Base-by-base conservation (phyloP, 2,888 invertebrate species). In the Idaea dimidiata region DNA sequence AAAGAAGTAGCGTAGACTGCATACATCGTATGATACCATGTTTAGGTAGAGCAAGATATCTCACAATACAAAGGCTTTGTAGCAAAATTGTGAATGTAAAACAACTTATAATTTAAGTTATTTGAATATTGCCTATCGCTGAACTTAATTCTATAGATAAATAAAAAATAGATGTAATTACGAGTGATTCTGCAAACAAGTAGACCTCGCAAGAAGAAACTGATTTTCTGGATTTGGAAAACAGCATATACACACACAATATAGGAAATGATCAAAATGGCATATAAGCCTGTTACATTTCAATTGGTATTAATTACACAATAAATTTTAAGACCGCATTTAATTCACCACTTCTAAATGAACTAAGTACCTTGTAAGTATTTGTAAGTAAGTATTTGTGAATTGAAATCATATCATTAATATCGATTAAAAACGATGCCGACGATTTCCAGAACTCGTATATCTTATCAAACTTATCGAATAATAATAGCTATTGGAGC, bases 301-400 rank as follows among this genome's bases (percentile, higher is more conserved):
- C 24, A 24, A 14, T 5, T 43, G 3, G 14, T 2, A 32, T 43
- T 43, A 43, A 43, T 43, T 7, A 3, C 43, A 43, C 43, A 43
- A 43, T 10, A 10, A 33, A 24, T 33, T 33, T 33, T 43, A 14
- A 14, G 43, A 43, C 43, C 3, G 24, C 24, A 43, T 43, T 43
- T 43, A 43, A 43, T 43, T 43, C 43, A 43, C 43, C 43, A 43
- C 43, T 43, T 43, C 43, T 43, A 43, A 43, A 43, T 43, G 43
- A 43, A 14, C 43, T 43, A 43, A 43, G 14, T 43, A 43, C 43
- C n/a, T n/a, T n/a, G n/a, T n/a, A n/a, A n/a, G n/a, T n/a, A n/a
- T n/a, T n/a, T n/a, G n/a, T n/a, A 43, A 14, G 10, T 43, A 43
- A 43, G 14, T 43, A 43, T 10, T 14, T 43, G 8, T 43, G 43